Conservation (phyloP, 2,113 vertebrate genomes). For the Indri indri region DNA sequence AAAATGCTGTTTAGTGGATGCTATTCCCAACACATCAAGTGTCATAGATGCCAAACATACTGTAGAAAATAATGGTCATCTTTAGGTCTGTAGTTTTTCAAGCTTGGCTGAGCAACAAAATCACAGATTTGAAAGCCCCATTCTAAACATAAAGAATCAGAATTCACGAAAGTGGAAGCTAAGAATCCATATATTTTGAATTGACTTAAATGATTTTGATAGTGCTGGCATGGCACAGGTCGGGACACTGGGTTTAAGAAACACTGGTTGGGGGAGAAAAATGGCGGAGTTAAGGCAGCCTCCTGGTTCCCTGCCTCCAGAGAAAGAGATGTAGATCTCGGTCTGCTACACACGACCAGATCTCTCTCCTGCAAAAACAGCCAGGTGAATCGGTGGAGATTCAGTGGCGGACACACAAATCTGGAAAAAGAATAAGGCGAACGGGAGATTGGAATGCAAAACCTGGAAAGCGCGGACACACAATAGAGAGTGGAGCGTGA, state of each 20-base stretch:
- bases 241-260: background rate
- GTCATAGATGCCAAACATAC: background rate
- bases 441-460: too few species aligned
- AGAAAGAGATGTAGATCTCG: too few species aligned
- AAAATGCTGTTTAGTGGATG: background rate
- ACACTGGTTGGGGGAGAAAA: too few species aligned
- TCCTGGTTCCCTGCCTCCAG: too few species aligned
- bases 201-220: background rate
- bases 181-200: background rate
- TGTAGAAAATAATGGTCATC: background rate
- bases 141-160: background rate
- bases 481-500: too few species aligned
- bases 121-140: background rate
- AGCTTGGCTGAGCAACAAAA: background rate
- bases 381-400: too few species aligned
- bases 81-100: background rate
- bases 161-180: background rate
- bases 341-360: too few species aligned
- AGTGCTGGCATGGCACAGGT: background rate
- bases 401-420: too few species aligned
- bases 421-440: too few species aligned
- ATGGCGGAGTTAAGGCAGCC: too few species aligned
- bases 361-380: too few species aligned
- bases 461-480: too few species aligned
- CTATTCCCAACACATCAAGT: background rate